Conservation (phyloP, 2,888 invertebrate genomes). For the Drosophila kokeensis region DNA sequence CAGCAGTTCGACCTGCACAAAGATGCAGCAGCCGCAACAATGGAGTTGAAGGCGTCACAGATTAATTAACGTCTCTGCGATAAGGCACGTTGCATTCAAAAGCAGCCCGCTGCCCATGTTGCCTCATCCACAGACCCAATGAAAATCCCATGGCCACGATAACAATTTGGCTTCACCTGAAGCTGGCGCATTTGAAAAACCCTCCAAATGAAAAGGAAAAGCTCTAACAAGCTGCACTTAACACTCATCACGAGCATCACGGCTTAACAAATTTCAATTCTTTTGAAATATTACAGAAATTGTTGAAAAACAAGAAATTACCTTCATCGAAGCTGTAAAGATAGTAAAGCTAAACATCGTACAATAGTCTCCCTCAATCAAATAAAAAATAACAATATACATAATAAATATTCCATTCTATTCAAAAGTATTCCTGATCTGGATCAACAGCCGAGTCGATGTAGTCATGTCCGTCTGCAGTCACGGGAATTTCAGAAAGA, state of each 20-base stretch:
- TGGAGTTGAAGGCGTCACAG: constrained; percentile 66
- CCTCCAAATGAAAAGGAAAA: constrained; percentile 8
- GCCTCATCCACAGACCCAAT: constrained; percentile 12
- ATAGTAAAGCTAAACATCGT: not conserved
- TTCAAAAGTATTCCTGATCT: not conserved
- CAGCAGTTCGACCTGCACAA: constrained; percentile 55
- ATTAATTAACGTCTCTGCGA: constrained; percentile 75
- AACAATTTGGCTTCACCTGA: constrained; percentile 34
- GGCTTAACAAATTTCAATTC: not conserved
- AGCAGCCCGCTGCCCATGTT: constrained; percentile 3
- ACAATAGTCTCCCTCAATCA: not conserved
- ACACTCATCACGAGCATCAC: constrained; percentile 10
- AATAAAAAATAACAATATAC: not conserved
- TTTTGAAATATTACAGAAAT: not conserved
- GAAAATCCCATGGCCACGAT: constrained; percentile 20
- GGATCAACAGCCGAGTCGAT: not conserved
- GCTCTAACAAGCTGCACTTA: constrained; percentile 8
- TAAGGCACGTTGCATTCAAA: constrained; percentile 67
- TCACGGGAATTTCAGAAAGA: not conserved
- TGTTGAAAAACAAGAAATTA: not conserved
- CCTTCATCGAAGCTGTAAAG: not conserved
- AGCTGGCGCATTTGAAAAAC: constrained; percentile 1
- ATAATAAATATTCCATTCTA: not conserved
- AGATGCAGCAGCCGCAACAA: constrained; percentile 65
- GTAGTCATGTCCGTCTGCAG: not conserved